Evolutionary conservation across 1,140 invertebrate genomes (phyloP).

Genomic region (Ylistrum balloti): DNA sequence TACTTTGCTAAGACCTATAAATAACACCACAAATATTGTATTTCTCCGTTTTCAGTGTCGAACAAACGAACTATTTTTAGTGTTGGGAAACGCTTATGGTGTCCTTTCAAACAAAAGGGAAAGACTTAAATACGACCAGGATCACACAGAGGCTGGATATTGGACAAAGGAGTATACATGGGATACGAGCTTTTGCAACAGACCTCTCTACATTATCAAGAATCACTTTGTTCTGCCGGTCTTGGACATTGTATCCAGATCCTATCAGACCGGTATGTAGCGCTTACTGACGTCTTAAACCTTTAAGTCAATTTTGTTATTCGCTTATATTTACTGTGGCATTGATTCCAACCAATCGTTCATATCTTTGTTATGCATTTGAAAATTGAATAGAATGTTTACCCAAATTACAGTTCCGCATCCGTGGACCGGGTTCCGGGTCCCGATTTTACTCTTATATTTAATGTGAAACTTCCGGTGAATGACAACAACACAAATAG

Average conservation of each 20-base stretch:
- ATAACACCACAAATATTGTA: no score
- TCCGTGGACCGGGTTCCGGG: background rate
- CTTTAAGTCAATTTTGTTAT: background rate
- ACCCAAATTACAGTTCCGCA: background rate
- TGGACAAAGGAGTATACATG: background rate
- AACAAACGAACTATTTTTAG: background rate
- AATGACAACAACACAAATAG: conserved; percentile 11
- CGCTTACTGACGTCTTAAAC: background rate
- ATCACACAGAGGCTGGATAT: background rate
- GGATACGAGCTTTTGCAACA: background rate
- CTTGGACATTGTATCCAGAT: background rate
- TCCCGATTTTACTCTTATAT: background rate
- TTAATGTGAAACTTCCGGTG: background rate
- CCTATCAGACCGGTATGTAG: background rate
- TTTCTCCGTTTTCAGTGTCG: background rate
- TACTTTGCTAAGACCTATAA: no score
- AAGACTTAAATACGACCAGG: background rate
- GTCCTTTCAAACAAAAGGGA: background rate
- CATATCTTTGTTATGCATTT: no score
- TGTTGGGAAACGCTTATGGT: background rate
- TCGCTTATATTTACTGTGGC: no score
- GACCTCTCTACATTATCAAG: background rate
- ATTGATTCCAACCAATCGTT: no score
- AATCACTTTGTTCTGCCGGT: background rate
- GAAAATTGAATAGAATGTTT: no score